Evolutionary conservation across 1,140 invertebrate species (phyloP).

Genomic region (Calycopis cecrops): DNA sequence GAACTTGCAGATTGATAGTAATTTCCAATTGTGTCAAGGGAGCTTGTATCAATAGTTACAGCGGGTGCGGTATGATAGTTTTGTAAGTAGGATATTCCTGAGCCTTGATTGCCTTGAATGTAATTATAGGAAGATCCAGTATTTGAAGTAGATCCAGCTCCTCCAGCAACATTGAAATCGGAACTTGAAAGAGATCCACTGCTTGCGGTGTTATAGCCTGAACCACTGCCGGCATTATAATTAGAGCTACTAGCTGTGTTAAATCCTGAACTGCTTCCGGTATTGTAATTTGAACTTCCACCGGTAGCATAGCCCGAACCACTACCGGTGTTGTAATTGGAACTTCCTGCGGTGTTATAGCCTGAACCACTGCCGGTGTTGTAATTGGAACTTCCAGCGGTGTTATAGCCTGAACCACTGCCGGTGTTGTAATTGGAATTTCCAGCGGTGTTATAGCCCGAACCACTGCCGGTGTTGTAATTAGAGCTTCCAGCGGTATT

Average conservation of each 20-base stretch:
- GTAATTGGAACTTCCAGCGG: slow-evolving; percentile 8
- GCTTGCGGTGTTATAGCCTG: not conserved
- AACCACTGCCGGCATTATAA: not conserved
- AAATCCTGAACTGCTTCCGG: not conserved
- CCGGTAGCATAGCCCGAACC: not conserved
- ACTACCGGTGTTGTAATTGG: not conserved
- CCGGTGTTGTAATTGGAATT: too few species aligned
- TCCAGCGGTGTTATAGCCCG: too few species aligned
- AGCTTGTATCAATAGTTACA: slow-evolving; percentile 25
- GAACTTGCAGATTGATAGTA: slow-evolving; percentile 36
- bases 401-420: not conserved
- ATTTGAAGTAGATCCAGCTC: not conserved
- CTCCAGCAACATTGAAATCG: not conserved
- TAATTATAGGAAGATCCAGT: slow-evolving; percentile 20
- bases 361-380: slow-evolving; percentile 1
- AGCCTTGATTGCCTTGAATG: slow-evolving; percentile 19
- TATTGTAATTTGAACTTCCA: not conserved
- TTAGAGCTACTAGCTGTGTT: not conserved
- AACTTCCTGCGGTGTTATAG: not conserved
- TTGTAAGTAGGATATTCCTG: slow-evolving; percentile 19
- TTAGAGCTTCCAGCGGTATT: slow-evolving; percentile 4
- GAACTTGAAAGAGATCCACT: slow-evolving; percentile 5
- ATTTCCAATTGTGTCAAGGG: slow-evolving; percentile 30
- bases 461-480: not conserved
- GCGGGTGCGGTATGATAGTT: slow-evolving; percentile 26